Percentiles rank a stretch among this genome's conserved stretches.
Conservation (phyloP, 2,797 vertebrate species). For the Bucorvus abyssinicus region DNA sequence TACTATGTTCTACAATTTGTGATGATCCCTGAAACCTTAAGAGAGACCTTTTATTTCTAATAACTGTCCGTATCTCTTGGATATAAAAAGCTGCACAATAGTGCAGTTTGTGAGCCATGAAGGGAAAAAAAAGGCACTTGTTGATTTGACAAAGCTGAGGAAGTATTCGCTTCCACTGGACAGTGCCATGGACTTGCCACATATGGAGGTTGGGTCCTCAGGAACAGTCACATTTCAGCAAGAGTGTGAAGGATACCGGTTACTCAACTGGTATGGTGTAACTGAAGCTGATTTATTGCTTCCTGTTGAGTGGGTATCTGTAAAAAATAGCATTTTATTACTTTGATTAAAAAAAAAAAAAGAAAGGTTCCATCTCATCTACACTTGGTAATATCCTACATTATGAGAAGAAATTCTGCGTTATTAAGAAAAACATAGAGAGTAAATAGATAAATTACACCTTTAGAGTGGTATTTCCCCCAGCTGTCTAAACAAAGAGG, state of each 20-base stretch:
- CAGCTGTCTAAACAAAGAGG: not conserved
- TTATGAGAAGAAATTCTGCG: not conserved
- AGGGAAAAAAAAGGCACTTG: not conserved
- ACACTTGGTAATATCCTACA: not conserved
- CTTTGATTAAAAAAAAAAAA: not conserved
- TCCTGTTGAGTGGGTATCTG: not conserved
- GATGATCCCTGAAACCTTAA: not conserved
- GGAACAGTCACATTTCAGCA: accelerated
- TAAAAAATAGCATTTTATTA: not conserved
- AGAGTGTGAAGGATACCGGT: not conserved
- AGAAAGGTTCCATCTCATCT: not conserved
- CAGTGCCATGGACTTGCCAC: not conserved
- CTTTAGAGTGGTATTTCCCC: not conserved
- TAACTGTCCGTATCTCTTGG: not conserved
- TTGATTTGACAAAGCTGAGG: not conserved
- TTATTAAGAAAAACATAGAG: not conserved
- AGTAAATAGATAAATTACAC: not conserved
- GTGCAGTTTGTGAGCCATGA: not conserved
- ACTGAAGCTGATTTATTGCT: not conserved
- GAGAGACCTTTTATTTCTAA: not conserved
- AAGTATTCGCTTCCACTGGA: not conserved
- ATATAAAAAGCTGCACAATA: not conserved
- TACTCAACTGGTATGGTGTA: not conserved
- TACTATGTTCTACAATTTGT: not conserved
- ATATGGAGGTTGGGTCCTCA: accelerated